A percentile compares a stretch with the other conserved stretches of the same genome.
Conservation (phyloP, 2,888 invertebrate genomes). For the Zootermopsis nevadensis region DNA sequence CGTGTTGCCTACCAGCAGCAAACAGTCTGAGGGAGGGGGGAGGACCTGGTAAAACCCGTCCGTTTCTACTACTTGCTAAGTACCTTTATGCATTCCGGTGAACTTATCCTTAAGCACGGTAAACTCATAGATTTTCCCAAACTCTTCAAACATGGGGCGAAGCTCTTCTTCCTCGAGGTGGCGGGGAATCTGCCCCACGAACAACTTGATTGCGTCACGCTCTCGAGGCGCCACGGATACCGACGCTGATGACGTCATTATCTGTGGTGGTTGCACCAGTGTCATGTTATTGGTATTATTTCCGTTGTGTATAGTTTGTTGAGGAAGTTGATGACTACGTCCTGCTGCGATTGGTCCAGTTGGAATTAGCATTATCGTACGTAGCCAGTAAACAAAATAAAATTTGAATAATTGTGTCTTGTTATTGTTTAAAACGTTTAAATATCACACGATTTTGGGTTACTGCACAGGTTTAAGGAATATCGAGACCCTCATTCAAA, state of each 20-base stretch:
- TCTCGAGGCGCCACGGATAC: conserved; percentile 57
- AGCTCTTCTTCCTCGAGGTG: conserved; percentile 89
- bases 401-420: too few species aligned
- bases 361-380: conserved; percentile 48
- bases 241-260: conserved; percentile 29
- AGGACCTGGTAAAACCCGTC: neutral
- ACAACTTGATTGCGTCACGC: conserved; percentile 79
- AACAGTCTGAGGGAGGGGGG: neutral
- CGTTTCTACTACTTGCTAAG: conserved; percentile 56
- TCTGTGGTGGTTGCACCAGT: conserved; percentile 14
- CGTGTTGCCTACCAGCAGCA: too few species aligned
- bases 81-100: conserved; percentile 96
- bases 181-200: conserved; percentile 93
- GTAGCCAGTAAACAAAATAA: neutral
- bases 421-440: too few species aligned
- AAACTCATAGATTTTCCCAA: conserved; percentile 93
- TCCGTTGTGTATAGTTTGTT: conserved; percentile 40
- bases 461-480: too few species aligned
- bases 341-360: neutral
- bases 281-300: conserved; percentile 1
- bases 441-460: too few species aligned
- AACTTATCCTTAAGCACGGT: conserved; percentile 94
- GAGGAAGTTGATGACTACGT: neutral
- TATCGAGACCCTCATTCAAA: too few species aligned
- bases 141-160: conserved; percentile 91